Base-by-base conservation (phyloP, 2,113 vertebrate species). In the Bubo scandiacus region DNA sequence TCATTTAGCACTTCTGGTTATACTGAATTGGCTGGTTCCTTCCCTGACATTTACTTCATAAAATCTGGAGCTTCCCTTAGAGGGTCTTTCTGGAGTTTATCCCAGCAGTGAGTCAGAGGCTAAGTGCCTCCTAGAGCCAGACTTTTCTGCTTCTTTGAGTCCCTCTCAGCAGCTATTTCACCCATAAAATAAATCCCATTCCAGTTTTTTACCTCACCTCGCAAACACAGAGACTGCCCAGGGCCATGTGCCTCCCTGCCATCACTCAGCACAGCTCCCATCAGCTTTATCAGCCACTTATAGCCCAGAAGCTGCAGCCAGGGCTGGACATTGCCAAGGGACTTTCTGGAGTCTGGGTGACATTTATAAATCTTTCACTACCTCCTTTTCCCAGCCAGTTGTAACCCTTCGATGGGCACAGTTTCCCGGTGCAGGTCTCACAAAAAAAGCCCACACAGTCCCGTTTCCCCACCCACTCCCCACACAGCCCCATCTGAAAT, bases 351-450 rank as follows among this genome's bases (percentile, higher is more conserved):
- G 5, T 55, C 58, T 0, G 1, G 6, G 42, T 72, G 58, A 78
- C 63, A 47, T 58, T 77, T 66, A 55, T 25, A 77, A 91, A 71
- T 34, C 25, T 29, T 77, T 71, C 2, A 0, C 22, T 27, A 23
- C 20, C 12, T 86, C 51, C 47, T 88, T 70, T 81, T 84, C 42
- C 52, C 45, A 57, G 29, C 27, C 63, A 71, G 32, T 57, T 3
- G 2, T 72, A 85, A 58, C 34, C 23, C 49, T 54, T 52, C 22
- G 43, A 10, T 1, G 3, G 42, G 21, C 30, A 67, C 0, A 1
- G 12, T 67, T 73, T 81, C 45, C 43, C 4, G 2, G 21, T 23
- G 21, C 0, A 0, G 49, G 14, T 10, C 21, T 42, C 29, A 58
- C 3, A 0, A 25, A 73, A 73, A 16, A 54, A 83, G 6, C 8